Conservation (phyloP, 2,113 vertebrate species). For the Calonectris borealis region DNA sequence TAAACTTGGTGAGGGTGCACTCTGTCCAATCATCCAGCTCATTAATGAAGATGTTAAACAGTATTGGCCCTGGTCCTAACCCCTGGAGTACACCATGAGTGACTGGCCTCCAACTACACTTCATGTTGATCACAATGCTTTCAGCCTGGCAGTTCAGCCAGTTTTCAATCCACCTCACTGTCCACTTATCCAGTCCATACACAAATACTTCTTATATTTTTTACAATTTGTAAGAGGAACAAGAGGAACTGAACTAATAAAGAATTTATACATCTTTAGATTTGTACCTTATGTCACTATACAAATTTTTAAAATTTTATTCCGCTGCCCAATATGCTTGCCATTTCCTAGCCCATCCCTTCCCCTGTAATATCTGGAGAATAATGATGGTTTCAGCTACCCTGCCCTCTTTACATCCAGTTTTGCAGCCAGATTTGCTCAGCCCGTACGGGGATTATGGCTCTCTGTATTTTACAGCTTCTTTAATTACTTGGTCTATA, state of each 20-base stretch:
- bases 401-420: rapidly evolving
- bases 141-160: background rate
- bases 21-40: background rate
- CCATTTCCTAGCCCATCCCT: background rate
- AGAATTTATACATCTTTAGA: background rate
- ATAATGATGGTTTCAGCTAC: background rate
- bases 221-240: background rate
- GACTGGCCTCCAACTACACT: background rate
- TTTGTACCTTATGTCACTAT: background rate
- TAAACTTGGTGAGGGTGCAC: background rate
- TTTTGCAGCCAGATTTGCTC: background rate
- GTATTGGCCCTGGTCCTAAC: background rate
- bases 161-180: background rate
- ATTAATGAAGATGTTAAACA: background rate
- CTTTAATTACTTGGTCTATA: background rate
- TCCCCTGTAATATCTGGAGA: background rate
- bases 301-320: background rate
- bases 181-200: background rate
- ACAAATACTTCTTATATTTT: background rate
- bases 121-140: background rate
- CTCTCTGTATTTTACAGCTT: background rate
- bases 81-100: background rate
- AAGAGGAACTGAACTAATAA: background rate
- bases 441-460: background rate
- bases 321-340: background rate